Base-by-base conservation (phyloP, 2,113 vertebrate species). In the Saimiri boliviensis region DNA sequence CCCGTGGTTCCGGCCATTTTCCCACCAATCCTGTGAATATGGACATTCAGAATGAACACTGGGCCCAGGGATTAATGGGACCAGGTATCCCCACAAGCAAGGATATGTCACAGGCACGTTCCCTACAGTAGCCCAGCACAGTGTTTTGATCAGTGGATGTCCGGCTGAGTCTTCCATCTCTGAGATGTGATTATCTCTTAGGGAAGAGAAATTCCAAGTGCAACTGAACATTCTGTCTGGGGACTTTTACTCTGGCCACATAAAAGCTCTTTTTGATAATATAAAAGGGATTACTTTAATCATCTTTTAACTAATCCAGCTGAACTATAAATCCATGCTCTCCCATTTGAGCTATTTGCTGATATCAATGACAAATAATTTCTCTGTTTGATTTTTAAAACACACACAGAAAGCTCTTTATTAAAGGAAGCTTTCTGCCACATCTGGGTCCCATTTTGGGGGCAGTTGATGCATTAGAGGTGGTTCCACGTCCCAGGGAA, bases 211-310 rank as follows among this genome's bases (percentile, higher is more conserved):
- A 27, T 14, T 54, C 40, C 20, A 37, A 9, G 63, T 14, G 9
- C 13, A 52, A 45, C 56, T 17, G 42, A 81, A 40, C 35, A 42
- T 77, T 85, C 89, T 20, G 11, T 66, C 84, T 71, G 42, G 12
- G 52, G 17, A 49, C 63, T 94, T 93, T 52, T 32, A n/a, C 45
- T 76, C 74, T 23, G 11, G 13, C 35, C 87, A 58, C 37, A 60
- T 42, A 52, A 93, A 89, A 87, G 86, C 68, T 89, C 89, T 92
- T 77, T 88, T 70, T 54, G 71, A 66, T 85, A 54, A 92, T 35
- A 93, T 87, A 58, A 95, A 80, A 89, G 63, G 37, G 49, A 95
- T 92, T 81, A 16, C 68, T 76, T 90, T 96, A 89, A 94, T 87
- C 85, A 54, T 42, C 63, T 94, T 92, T 90, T 82, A 92, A 82